phyloP scores from a whole-genome alignment of 2,113 vertebrate genomes.

The Arizona elegans region DNA sequence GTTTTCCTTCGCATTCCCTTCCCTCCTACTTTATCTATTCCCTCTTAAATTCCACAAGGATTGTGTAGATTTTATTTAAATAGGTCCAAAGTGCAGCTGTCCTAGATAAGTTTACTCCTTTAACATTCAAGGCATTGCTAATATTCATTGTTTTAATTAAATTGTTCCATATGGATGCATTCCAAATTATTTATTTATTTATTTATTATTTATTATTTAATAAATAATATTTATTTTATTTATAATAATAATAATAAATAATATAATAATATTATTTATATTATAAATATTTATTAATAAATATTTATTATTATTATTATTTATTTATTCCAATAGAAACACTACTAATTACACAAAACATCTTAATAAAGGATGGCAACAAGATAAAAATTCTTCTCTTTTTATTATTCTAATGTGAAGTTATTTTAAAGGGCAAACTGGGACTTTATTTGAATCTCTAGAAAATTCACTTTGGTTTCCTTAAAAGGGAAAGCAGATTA shows the following conservation, averaged over 20 bases:
- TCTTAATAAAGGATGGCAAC: slow-evolving; percentile 75
- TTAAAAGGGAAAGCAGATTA: neutral
- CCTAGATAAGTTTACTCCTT: slow-evolving; percentile 76
- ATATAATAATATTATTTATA: too few relatives aligned
- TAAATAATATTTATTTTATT: too few relatives aligned
- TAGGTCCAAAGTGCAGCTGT: slow-evolving; percentile 64
- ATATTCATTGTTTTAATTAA: slow-evolving; percentile 71
- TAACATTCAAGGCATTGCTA: slow-evolving; percentile 73
- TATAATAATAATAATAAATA: too few relatives aligned
- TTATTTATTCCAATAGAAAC: slow-evolving; percentile 77
- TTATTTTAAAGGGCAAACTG: slow-evolving; percentile 53
- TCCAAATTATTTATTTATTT: slow-evolving; percentile 83
- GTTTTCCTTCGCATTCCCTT: slow-evolving; percentile 64
- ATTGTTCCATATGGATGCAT: slow-evolving; percentile 78
- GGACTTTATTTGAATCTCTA: slow-evolving; percentile 30
- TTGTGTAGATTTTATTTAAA: slow-evolving; percentile 75
- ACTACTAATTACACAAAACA: slow-evolving; percentile 70
- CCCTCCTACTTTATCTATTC: slow-evolving; percentile 46
- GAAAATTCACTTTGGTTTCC: neutral
- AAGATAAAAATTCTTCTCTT: slow-evolving; percentile 67
- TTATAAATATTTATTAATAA: too few relatives aligned
- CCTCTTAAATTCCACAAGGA: slow-evolving; percentile 65
- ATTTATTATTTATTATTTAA: too few relatives aligned
- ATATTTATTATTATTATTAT: too few relatives aligned
- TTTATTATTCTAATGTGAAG: slow-evolving; percentile 57